Conservation (phyloP, 2,113 vertebrate genomes). For the Lophochroa leadbeateri region DNA sequence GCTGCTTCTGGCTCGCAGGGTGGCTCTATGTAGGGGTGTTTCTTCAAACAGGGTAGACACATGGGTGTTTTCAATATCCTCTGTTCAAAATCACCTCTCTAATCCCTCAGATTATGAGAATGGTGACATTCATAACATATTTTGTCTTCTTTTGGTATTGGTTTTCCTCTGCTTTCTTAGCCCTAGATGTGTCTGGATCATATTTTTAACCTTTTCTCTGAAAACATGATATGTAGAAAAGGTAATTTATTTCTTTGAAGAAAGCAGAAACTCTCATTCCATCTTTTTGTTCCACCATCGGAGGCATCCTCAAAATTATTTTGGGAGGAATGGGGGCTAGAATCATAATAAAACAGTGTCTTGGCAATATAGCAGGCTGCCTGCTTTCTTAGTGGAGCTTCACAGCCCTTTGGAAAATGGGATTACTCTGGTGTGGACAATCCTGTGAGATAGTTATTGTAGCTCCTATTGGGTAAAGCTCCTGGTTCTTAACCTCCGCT, state of each 20-base stretch:
- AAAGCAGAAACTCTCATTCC: background rate
- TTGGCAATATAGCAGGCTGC: background rate
- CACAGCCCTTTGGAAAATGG: background rate
- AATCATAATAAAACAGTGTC: background rate
- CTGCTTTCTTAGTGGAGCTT: background rate
- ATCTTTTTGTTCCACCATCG: background rate
- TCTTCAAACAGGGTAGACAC: background rate
- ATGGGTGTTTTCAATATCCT: background rate
- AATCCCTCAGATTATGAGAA: background rate
- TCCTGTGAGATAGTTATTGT: background rate
- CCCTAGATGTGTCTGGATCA: background rate
- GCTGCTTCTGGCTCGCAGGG: background rate
- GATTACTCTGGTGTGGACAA: background rate
- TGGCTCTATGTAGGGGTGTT: background rate
- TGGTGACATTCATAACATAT: background rate
- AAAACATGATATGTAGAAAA: background rate
- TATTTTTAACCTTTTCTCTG: background rate
- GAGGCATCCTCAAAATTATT: background rate
- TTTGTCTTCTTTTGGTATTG: background rate
- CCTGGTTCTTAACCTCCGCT: background rate
- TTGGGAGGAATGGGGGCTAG: background rate
- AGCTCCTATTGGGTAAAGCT: background rate
- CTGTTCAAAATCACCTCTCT: fast-evolving
- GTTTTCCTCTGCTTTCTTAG: background rate
- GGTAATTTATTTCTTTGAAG: background rate